Percentiles rank a stretch among this genome's conserved stretches.
Conservation (phyloP, 2,113 vertebrate genomes). For the Pelusios castaneus region DNA sequence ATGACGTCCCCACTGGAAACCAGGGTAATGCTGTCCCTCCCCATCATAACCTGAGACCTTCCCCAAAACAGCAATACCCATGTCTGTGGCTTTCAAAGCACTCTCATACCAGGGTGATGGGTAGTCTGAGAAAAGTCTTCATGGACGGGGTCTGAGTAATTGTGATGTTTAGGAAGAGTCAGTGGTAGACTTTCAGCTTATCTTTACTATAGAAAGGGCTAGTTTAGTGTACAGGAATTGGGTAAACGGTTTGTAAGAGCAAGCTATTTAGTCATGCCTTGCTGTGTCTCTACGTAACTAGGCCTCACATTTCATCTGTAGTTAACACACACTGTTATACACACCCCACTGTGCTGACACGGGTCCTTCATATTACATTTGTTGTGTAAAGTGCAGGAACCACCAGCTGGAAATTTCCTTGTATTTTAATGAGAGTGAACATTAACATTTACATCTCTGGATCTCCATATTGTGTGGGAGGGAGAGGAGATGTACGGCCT, state of each 20-base stretch:
- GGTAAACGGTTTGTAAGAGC: not conserved
- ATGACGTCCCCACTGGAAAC: not conserved
- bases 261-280: not conserved
- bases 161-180: not conserved
- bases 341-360: not conserved
- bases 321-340: not conserved
- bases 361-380: not conserved
- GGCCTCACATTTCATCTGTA: not conserved
- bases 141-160: not conserved
- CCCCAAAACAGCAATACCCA: not conserved
- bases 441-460: not conserved
- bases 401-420: not conserved
- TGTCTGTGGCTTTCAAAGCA: not conserved
- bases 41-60: not conserved
- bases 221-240: rapidly evolving
- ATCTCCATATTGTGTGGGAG: not conserved
- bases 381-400: not conserved
- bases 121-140: not conserved
- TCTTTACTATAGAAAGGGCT: not conserved
- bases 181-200: not conserved
- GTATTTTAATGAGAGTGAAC: not conserved
- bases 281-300: not conserved
- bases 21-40: not conserved
- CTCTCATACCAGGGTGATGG: not conserved
- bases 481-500: not conserved